Conservation (phyloP, 2,888 invertebrate genomes). For the Pollenia griseotomentosa region DNA sequence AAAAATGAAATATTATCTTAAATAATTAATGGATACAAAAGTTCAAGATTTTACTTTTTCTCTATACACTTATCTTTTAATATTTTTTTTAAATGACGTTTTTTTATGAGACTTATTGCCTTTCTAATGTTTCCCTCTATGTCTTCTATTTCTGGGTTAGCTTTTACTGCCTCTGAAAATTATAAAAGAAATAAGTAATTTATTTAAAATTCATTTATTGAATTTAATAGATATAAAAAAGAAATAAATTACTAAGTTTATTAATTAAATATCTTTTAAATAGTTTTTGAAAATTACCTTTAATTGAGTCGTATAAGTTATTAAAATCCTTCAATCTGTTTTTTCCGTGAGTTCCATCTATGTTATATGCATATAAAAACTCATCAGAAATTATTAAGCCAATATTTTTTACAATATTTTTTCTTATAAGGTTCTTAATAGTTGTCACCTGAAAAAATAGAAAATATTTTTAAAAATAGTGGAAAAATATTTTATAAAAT, state of each 20-base stretch:
- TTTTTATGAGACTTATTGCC: background rate
- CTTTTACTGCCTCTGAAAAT: slow-evolving; percentile 1
- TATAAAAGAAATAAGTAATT: too few species aligned
- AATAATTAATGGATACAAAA: too few species aligned
- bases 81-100: slow-evolving; percentile 21
- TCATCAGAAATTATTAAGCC: slow-evolving; percentile 21
- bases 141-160: background rate
- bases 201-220: too few species aligned
- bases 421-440: slow-evolving; percentile 17
- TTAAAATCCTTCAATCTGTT: slow-evolving; percentile 7
- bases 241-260: too few species aligned
- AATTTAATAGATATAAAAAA: too few species aligned
- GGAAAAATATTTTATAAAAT: too few species aligned
- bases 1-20: too few species aligned
- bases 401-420: too few species aligned
- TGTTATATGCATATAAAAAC: background rate
- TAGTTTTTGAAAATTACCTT: background rate
- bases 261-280: too few species aligned
- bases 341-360: slow-evolving; percentile 17
- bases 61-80: slow-evolving; percentile 6
- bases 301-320: background rate
- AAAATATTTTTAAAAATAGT: too few species aligned
- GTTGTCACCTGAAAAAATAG: background rate
- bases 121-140: background rate
- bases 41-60: background rate